Percentiles rank a stretch among this genome's conserved stretches.
Evolutionary conservation across 2,888 invertebrate genomes (phyloP).

Genomic region (Charanyca ferruginea): DNA sequence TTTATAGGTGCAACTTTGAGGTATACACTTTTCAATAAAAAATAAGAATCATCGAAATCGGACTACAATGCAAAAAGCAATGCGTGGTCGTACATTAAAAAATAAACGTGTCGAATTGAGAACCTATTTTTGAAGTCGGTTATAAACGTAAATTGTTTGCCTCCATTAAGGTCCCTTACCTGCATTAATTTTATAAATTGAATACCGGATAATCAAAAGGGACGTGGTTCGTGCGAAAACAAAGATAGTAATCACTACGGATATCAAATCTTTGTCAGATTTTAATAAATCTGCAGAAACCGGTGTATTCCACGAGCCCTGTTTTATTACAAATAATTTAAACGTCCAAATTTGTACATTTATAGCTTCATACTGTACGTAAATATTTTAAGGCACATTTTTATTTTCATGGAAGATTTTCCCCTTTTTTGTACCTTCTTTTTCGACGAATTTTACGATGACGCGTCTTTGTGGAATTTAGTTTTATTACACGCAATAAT

Average conservation of each 20-base stretch:
- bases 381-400: slow-evolving; percentile 19
- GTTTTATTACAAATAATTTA: slow-evolving; percentile 48
- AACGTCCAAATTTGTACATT: slow-evolving; percentile 28
- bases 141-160: slow-evolving; percentile 17
- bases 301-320: slow-evolving; percentile 4
- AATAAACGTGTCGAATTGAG: too few species aligned
- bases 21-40: too few species aligned
- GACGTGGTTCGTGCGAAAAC: neutral
- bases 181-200: slow-evolving; percentile 24
- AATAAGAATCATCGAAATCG: too few species aligned
- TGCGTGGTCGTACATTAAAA: too few species aligned
- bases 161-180: slow-evolving; percentile 2
- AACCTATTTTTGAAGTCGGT: too few species aligned
- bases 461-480: slow-evolving; percentile 1
- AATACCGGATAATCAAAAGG: slow-evolving; percentile 23
- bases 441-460: slow-evolving; percentile 25
- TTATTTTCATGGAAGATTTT: slow-evolving; percentile 10
- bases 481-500: slow-evolving; percentile 39
- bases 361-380: slow-evolving; percentile 43
- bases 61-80: too few species aligned
- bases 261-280: slow-evolving; percentile 16
- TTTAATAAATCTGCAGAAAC: slow-evolving; percentile 36
- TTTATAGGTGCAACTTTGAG: too few species aligned
- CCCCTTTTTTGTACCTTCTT: slow-evolving; percentile 28
- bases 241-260: slow-evolving; percentile 17